Evolutionary conservation across 2,113 vertebrate species (phyloP), one percentile per base, ranked within the genome.

Genomic region (Columba livia): DNA sequence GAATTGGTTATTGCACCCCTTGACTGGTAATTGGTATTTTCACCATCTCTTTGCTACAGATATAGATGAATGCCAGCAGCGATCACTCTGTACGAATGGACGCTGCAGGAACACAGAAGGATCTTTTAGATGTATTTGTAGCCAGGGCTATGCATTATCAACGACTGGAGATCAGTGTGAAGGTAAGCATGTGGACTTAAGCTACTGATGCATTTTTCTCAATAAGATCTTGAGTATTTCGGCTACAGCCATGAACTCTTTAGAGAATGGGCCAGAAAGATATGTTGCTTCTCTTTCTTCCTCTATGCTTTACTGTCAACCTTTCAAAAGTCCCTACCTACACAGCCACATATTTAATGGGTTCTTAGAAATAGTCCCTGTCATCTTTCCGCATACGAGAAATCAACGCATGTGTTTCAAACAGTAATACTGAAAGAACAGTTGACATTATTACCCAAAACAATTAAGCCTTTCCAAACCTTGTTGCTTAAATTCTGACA

Each of bases 41-140:
- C 42, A 12, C 29, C 57, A 18, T 90, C 64, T 61, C 26, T 82
- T 86, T 96, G 42, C 77, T 74, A 9, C 96, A 99, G 99, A 99
- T 97, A 94, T 99, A 65, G 99, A 99, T 0, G 99, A 99, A 91
- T 99, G 99, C 93, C 98, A 98, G 89, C 98, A 99, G 58, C 97
- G 56, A 29, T 97, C 94, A 7, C 91, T 99, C 48, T 99, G 99
- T 73, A 91, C 78, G 0, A 97, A 98, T 29, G 99, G 99, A 21
- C 99, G 97, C 90, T 99, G 99, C 97, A 97, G 98, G 77, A 99
- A 99, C 97, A 99, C 98, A 4, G 98, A 98, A 70, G 99, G 99
- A 69, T 99, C 99, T 58, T 99, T 99, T 87, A 95, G 97, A 81
- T 99, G 99, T 80, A 82, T 98, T 79, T 99, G 99, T 95, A 98